A percentile compares a stretch with the other conserved stretches of the same genome.
Evolutionary conservation across 2,113 vertebrate genomes (phyloP).

Genomic region (Falcunculus frontatus): DNA sequence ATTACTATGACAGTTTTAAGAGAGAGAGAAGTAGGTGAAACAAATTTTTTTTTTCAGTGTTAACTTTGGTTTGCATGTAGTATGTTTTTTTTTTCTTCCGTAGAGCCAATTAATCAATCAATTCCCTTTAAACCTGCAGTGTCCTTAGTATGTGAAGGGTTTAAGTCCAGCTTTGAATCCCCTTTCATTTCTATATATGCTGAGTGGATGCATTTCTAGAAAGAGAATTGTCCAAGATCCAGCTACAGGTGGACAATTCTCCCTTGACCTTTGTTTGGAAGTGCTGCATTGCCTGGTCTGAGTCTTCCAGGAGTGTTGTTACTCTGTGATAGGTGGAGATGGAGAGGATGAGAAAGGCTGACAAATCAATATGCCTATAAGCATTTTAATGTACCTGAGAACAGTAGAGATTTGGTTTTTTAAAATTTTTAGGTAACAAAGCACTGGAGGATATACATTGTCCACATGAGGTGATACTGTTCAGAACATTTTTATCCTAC

Average conservation of each 20-base stretch:
- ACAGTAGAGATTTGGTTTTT: background rate
- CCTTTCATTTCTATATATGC: background rate
- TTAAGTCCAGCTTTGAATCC: background rate
- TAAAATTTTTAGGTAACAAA: conserved; percentile 36
- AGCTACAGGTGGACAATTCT: background rate
- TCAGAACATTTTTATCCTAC: conserved; percentile 78
- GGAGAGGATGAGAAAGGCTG: background rate
- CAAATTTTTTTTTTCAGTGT: background rate
- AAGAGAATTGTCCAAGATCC: background rate
- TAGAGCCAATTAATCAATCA: background rate
- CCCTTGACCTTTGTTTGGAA: background rate
- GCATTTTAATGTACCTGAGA: background rate
- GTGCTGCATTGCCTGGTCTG: background rate
- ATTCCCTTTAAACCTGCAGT: background rate
- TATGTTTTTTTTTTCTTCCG: background rate
- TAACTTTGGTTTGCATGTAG: background rate
- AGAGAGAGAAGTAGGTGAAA: background rate
- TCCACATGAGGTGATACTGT: conserved; percentile 74
- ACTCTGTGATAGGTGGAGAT: background rate
- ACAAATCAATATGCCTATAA: background rate
- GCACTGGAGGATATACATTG: conserved; percentile 68
- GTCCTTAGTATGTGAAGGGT: background rate
- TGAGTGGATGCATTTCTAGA: background rate
- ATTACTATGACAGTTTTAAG: background rate
- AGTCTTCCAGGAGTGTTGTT: background rate